Percentiles rank a stretch among this genome's conserved stretches.
Conservation (phyloP, 2,113 vertebrate genomes). For the Burhinus oedicnemus region DNA sequence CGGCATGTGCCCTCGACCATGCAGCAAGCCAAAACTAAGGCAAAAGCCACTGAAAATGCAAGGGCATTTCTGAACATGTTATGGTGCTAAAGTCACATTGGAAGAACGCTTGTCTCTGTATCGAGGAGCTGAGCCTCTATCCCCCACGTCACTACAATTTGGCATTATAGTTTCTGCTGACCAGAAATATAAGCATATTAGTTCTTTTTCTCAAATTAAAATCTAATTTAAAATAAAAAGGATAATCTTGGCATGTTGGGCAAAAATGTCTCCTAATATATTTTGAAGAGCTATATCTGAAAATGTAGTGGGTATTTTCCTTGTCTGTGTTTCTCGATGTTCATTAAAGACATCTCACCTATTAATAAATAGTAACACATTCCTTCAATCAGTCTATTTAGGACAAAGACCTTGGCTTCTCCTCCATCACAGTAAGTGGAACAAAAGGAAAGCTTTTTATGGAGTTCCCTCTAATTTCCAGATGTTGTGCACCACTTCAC, state of each 20-base stretch:
- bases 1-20: accelerated
- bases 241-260: background rate
- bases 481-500: background rate
- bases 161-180: background rate
- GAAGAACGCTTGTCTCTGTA: accelerated
- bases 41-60: background rate
- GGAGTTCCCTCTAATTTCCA: background rate
- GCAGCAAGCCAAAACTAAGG: background rate
- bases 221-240: background rate
- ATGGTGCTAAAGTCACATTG: background rate
- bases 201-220: background rate
- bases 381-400: background rate
- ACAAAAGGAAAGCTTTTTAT: background rate
- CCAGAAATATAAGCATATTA: background rate
- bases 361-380: background rate
- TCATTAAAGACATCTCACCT: background rate
- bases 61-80: background rate
- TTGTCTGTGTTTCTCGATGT: background rate
- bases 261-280: background rate
- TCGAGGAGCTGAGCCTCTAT: background rate
- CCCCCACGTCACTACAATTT: accelerated
- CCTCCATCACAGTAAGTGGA: background rate
- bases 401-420: background rate
- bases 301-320: background rate
- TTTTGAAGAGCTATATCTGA: background rate